Evolutionary conservation across 1,140 invertebrate species (phyloP), one percentile per base, ranked within the genome.

Genomic region (Anastrepha ludens): DNA sequence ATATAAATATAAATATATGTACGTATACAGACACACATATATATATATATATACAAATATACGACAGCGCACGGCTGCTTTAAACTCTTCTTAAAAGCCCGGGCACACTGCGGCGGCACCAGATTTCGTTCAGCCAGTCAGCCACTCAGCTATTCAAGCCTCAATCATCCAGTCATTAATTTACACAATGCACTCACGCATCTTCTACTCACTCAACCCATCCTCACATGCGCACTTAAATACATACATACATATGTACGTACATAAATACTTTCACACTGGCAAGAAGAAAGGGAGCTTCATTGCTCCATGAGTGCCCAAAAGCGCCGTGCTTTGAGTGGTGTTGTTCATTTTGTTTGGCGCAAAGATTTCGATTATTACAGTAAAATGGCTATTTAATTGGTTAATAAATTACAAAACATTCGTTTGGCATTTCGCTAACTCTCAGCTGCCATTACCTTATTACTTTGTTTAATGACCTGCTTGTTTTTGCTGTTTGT

Each of bases 311-410:
- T 29, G 29, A 29, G 29, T 29, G 29, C 29, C 29, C 29, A 29
- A 29, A 29, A 29, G 29, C 29, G 29, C 29, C 29, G 29, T 15
- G 67, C 67, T 55, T 58, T 81, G 74, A 81, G 74, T 81, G 74
- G 74, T 81, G 74, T 81, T 81, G 74, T 55, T 81, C 17, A 81
- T 44, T 81, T 81, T 81, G 74, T 81, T 81, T 81, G 74, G 50
- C 74, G 74, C 74, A 81, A 81, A 81, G 29, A 47, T 81, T 81
- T 81, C 74, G 74, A 81, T 81, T 81, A 81, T 81, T 81, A 81
- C 74, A 81, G 74, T n/a, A 81, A 81, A 81, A 81, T 81, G 74
- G 74, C 74, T 55, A 81, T 81, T 81, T 81, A 81, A 81, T 81
- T 81, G 74, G 74, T 81, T 50, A 81, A 81, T 81, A 81, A 81